Evolutionary conservation across 2,113 vertebrate genomes (phyloP), one percentile per base, ranked within the genome.

Genomic region (Xiphorhynchus elegans): DNA sequence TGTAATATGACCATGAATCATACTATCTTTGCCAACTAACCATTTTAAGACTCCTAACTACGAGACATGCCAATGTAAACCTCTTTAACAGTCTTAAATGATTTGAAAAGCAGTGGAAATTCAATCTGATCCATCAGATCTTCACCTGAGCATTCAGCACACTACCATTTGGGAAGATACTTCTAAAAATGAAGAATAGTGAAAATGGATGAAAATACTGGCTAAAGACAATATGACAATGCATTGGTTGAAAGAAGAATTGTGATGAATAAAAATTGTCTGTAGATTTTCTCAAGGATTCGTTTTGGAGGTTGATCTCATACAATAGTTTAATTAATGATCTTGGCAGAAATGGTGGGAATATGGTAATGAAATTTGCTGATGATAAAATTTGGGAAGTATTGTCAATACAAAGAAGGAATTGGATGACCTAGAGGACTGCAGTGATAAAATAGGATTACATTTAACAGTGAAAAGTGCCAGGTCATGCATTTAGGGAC

Each of bases 391-490:
- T 87, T 87, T 91, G 82, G 53, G 58, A 94, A 83, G n/a, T 79
- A 56, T 87, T 94, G 60, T 90, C 70, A 79, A 49, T 87, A 60
- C 31, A 63, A 85, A 90, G 79, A 85, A 87, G 58, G 91, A 91
- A 87, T 62, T 87, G 70, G 74, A 90, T 76, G 89, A 94, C 67
- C 40, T 83, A 70, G 90, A 95, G 58, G 78, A 91, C 40, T 83
- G 74, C 47, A 60, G 52, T 79, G 89, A 81, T 75, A 87, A 49
- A 83, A 73, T 17, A 85, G 39, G 28, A 59, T 87, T 75, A 40
- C 40, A 53, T 90, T 90, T 90, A 95, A 85, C 91, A 94, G 87
- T 58, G 25, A 88, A 73, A 87, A 76, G 62, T 95, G 74, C 40
- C 37, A 46, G 49, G 46, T 85, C 91, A 68, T 90, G 19, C 62